phyloP scores from a whole-genome alignment of 2,113 vertebrate genomes.

The Microcebus jonahi region DNA sequence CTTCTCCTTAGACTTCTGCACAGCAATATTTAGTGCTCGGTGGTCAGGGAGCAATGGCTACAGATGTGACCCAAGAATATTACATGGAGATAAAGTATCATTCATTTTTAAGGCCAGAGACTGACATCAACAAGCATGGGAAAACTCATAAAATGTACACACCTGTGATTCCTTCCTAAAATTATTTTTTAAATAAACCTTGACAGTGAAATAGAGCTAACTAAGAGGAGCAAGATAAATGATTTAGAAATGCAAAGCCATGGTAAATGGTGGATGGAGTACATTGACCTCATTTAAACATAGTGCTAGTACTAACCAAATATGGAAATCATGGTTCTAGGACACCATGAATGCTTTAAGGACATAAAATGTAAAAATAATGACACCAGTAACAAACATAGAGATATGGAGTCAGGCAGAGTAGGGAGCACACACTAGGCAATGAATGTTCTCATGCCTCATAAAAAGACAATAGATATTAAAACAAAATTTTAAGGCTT shows the following conservation, averaged over 20 bases:
- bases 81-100: not conserved
- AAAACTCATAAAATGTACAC: not conserved
- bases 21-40: not conserved
- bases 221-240: not conserved
- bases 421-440: not conserved
- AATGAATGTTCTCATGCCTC: not conserved
- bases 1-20: not conserved
- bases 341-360: not conserved
- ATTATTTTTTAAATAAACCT: not conserved
- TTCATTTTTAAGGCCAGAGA: not conserved
- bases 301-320: not conserved
- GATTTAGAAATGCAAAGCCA: not conserved
- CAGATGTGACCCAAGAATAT: not conserved
- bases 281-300: not conserved
- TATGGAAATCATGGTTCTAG: not conserved
- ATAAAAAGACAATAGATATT: not conserved
- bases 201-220: not conserved
- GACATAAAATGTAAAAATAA: not conserved
- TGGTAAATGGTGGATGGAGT: not conserved
- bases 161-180: not conserved
- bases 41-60: not conserved
- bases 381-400: not conserved
- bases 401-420: not conserved
- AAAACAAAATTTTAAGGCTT: not conserved
- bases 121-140: not conserved